Evolutionary conservation across 2,888 invertebrate species (phyloP).

Genomic region (Bombylius discolor): DNA sequence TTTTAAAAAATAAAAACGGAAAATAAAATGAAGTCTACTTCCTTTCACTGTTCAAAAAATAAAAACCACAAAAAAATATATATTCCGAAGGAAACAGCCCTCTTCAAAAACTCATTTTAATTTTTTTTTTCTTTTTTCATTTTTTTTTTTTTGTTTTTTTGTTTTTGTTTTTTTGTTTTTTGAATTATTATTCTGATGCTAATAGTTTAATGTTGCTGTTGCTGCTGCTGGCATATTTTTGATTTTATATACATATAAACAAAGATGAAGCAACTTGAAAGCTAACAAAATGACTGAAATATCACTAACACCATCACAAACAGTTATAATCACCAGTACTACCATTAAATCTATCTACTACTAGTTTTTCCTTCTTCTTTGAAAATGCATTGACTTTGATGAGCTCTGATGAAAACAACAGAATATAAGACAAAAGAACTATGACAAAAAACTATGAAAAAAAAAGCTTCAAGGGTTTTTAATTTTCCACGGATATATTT

Average conservation of each 20-base stretch:
- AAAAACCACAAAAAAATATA: background rate
- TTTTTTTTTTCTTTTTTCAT: no score
- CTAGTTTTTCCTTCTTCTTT: no score
- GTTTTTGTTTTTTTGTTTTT: background rate
- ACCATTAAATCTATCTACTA: background rate
- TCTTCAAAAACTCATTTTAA: no score
- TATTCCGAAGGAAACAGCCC: no score
- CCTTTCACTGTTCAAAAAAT: background rate
- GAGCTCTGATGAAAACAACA: background rate
- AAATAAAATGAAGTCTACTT: no score
- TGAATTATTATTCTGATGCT: background rate
- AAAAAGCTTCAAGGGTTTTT: conserved; percentile 13
- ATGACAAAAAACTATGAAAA: background rate
- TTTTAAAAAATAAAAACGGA: no score
- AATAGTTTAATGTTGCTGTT: background rate
- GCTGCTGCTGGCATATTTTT: conserved; percentile 4
- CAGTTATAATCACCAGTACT: no score
- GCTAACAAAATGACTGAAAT: no score
- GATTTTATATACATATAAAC: background rate
- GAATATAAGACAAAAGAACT: background rate
- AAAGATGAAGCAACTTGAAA: no score
- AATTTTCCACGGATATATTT: conserved; percentile 8
- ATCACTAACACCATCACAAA: no score
- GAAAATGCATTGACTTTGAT: conserved; percentile 4
- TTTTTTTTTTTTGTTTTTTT: background rate